Evolutionary conservation across 2,888 invertebrate genomes (phyloP), one percentile per base, ranked within the genome.

Genomic region (Beris chalybata): DNA sequence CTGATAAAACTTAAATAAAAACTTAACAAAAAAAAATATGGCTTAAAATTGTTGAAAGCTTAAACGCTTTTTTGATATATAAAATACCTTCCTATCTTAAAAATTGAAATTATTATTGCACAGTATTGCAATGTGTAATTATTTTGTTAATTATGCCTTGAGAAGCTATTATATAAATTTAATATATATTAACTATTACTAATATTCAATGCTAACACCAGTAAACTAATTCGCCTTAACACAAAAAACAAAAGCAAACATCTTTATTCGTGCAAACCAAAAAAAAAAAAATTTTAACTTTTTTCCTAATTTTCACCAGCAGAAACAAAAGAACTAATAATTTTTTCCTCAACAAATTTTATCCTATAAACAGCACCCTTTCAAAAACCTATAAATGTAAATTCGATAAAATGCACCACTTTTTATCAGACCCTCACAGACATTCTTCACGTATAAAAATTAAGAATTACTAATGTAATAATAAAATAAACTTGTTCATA

Each of bases 361-460:
- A 38, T 15, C 12, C 22, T 13, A 56, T 38, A 38, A 38, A 38
- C 22, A 11, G 55, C 55, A 56, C 55, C 43, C 43, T 56, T 38
- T 56, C 15, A 56, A 1, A 38, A 43, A 6, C 4, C 38, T 54
- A 13, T 56, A n/a, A 56, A 12, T 32, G 13, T 43, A 56, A 15
- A 43, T 13, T 38, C 29, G 38, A 38, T 38, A 7, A 32, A 50
- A 52, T 48, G 52, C 50, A 50, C 61, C 13, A 22, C 38, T 48
- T 65, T 61, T 61, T 50, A 61, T 56, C 53, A 53, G 43, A 66
- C 68, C 68, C 68, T 68, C 68, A 68, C 68, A 32, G 65, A 61
- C 55, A 65, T 68, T 68, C 68, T 66, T 68, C 68, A 66, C 52
- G 63, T 13, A 52, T 38, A 4, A 52, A 52, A 5, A 50, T 15